Evolutionary conservation across 2,113 vertebrate species (phyloP), one percentile per base, ranked within the genome.

Genomic region (Chionodraco myersi): DNA sequence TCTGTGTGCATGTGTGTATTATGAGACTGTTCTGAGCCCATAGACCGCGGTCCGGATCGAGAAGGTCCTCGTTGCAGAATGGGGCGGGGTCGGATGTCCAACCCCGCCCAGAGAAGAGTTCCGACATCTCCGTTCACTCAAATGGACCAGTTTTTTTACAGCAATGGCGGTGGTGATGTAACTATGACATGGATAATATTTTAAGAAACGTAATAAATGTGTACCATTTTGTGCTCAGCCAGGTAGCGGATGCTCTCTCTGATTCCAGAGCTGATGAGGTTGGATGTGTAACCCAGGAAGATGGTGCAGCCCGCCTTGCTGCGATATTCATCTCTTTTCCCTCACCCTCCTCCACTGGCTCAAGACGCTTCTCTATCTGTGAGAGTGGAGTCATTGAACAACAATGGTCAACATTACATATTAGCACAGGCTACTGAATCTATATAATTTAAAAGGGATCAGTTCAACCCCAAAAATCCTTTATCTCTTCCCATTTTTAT

Each of bases 211-310:
- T 41, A 41, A 44, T 41, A 0, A 5, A 12, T 68, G 14, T 71
- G 34, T 92, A 98, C 97, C 96, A 97, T 98, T 82, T 95, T 97
- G 87, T 96, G 96, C 80, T 98, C 93, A 26, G 92, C 96, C 34
- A 98, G 93, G 91, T 97, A 98, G 44, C 96, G 96, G 80, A 98
- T 96, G 78, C 89, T 95, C 92, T 98, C 97, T 15, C 97, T 94
- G 47, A 98, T 86, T 60, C 97, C 97, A 0, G 96, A 97, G 88
- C 97, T 98, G 89, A 98, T 97, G 68, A 98, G 96, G 86, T 98
- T 97, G 60, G 97, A 99, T 3, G 98, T 99, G 92, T 97, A 99
- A 23, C 97, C 98, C 77, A 99, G 85, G 86, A 98, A 99, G 59
- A 99, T 97, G 79, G 96, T 97, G 86, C 98, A 99, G 78, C 96